These are phyloP conservation scores for Bagarius yarrelli DNA, from an alignment of 2,113 vertebrate species.

Conservation along the genomic window DNA sequence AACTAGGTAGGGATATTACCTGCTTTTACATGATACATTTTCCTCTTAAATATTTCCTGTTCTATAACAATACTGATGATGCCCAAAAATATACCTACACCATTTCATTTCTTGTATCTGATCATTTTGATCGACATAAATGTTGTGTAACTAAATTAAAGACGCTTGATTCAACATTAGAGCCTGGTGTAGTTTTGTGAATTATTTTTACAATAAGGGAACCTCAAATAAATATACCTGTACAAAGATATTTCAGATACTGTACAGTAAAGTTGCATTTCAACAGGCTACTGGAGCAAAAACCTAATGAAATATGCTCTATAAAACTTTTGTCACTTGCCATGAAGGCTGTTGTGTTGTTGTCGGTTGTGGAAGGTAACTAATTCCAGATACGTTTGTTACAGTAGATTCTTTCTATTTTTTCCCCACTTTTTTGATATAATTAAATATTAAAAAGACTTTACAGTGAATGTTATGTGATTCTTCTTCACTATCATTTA, in stretches of 20 bases:
- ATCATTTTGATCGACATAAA: not conserved
- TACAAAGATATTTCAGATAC: constrained; percentile 1
- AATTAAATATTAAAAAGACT: not conserved
- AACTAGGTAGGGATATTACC: not conserved
- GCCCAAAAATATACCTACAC: not conserved
- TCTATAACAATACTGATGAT: not conserved
- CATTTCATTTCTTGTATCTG: too few species aligned
- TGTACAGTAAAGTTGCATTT: not conserved
- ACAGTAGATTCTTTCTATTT: too few species aligned
- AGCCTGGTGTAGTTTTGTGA: not conserved
- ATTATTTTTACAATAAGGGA: too few species aligned
- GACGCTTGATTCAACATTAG: not conserved
- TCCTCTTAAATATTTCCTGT: not conserved
- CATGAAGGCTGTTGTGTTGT: too few species aligned
- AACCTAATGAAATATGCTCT: too few species aligned
- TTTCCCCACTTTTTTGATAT: too few species aligned
- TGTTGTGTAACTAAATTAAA: not conserved
- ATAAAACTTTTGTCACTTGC: too few species aligned
- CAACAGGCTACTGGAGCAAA: not conserved
- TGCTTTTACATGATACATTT: not conserved
- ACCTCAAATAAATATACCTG: not conserved
- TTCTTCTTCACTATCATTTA: not conserved
- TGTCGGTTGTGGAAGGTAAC: too few species aligned
- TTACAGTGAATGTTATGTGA: not conserved
- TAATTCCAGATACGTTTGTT: too few species aligned